Evolutionary conservation across 2,888 invertebrate genomes (phyloP).

Genomic region (Dyspetes luteomarginatus): DNA sequence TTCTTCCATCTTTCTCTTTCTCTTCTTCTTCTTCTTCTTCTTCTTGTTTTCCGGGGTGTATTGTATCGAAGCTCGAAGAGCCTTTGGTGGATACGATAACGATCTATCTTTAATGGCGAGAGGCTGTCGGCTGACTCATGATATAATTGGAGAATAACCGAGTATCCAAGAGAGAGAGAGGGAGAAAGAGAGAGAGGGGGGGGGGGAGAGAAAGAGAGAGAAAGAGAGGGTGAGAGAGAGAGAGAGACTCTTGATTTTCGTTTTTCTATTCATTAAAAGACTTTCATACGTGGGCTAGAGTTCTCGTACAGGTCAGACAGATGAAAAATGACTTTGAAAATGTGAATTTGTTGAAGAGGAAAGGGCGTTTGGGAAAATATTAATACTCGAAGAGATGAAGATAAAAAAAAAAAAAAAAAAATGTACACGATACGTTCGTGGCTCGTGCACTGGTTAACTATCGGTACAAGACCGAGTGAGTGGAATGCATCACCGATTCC

Average conservation of each 20-base stretch:
- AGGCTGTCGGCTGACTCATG: conserved; percentile 69
- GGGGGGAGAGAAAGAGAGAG: conserved; percentile 33
- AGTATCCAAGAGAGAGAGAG: conserved; percentile 40
- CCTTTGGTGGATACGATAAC: conserved; percentile 61
- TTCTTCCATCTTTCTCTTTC: conserved; percentile 45
- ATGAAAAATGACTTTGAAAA: conserved; percentile 18
- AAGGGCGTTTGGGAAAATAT: not conserved
- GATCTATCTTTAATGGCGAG: conserved; percentile 66
- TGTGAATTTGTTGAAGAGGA: conserved; percentile 3
- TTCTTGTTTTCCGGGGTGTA: conserved; percentile 50
- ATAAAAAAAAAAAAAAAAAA: conserved; percentile 14
- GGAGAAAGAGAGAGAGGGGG: conserved; percentile 28
- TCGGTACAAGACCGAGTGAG: conserved; percentile 61
- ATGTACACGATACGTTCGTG: conserved; percentile 44
- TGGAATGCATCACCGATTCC: conserved; percentile 66
- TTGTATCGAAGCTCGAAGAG: conserved; percentile 59
- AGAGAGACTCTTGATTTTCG: conserved; percentile 30
- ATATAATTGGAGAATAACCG: conserved; percentile 70
- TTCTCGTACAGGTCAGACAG: conserved; percentile 3
- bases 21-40: conserved; percentile 11
- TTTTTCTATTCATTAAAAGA: not conserved
- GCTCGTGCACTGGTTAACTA: conserved; percentile 60
- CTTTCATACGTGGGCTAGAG: conserved; percentile 30
- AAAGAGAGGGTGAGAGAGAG: too few relatives aligned
- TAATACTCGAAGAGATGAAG: conserved; percentile 12